Percentiles rank a stretch among this genome's conserved stretches.
phyloP scores from a whole-genome alignment of 2,113 vertebrate species.

The Epinephelus moara region DNA sequence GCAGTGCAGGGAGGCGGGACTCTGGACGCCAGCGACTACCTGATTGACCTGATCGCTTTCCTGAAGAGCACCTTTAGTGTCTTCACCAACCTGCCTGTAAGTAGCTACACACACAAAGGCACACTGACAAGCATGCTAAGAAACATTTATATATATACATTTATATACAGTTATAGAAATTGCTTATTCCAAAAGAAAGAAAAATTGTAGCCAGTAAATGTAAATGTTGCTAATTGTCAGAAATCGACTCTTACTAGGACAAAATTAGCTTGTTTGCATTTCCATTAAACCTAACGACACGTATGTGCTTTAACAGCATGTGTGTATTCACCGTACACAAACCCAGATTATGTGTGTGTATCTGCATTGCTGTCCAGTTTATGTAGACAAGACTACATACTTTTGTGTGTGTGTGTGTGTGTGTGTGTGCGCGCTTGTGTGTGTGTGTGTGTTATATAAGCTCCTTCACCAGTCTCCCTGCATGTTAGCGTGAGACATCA shows the following conservation, averaged over 20 bases:
- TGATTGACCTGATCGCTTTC: constrained; percentile 95
- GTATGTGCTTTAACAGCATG: too few species aligned
- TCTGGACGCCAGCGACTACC: constrained; percentile 89
- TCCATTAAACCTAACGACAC: too few species aligned
- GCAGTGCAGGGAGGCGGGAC: constrained; percentile 78
- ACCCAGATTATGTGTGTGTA: too few species aligned
- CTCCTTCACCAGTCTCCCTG: not conserved
- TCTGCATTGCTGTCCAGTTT: too few species aligned
- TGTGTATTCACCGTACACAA: too few species aligned
- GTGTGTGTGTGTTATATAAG: constrained; percentile 20
- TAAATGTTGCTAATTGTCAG: too few species aligned
- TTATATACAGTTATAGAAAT: not conserved
- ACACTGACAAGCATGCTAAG: not conserved
- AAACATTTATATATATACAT: not conserved
- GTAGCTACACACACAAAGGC: constrained; percentile 61
- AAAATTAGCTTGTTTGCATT: too few species aligned
- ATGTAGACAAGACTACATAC: too few species aligned
- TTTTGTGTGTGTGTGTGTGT: not conserved
- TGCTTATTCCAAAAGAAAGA: too few species aligned
- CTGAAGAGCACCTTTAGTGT: constrained; percentile 96
- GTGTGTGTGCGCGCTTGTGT: constrained; percentile 6
- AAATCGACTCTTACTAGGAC: too few species aligned
- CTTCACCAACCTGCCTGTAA: constrained; percentile 97
- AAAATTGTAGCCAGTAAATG: too few species aligned
- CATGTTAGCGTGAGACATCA: constrained; percentile 46